phyloP scores from a whole-genome alignment of 2,797 vertebrate genomes.

The Okamejei kenojei region DNA sequence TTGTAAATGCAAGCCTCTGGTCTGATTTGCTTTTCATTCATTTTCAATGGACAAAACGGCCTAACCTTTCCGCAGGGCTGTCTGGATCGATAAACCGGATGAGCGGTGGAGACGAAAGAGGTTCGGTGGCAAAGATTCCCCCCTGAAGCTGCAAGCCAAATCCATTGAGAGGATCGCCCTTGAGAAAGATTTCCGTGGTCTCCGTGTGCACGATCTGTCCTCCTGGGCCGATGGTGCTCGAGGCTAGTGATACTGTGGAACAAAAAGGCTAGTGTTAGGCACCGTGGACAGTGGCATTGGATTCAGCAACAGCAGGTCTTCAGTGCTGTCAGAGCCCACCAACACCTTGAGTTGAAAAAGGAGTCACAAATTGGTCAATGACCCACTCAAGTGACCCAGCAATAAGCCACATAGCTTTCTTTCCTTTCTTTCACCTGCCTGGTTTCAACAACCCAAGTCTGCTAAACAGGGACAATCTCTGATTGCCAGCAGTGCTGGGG shows the following conservation, averaged over 20 bases:
- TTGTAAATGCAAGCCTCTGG: background rate
- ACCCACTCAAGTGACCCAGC: background rate
- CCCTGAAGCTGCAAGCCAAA: constrained; percentile 96
- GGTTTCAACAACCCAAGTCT: background rate
- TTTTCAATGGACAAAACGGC: background rate
- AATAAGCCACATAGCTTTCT: background rate
- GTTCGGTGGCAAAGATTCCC: constrained; percentile 90
- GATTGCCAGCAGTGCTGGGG: background rate
- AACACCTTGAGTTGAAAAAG: background rate
- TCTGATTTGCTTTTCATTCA: background rate
- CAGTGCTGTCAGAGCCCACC: background rate
- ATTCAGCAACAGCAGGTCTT: background rate
- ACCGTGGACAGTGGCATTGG: background rate
- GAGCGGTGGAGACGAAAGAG: constrained; percentile 82
- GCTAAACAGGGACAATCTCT: background rate
- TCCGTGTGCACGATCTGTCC: constrained; percentile 92
- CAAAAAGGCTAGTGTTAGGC: background rate
- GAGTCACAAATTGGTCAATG: background rate
- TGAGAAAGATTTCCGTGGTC: constrained; percentile 77
- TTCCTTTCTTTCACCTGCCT: background rate
- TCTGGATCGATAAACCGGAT: constrained; percentile 90
- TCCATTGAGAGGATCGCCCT: constrained; percentile 82
- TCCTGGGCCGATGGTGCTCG: constrained; percentile 84
- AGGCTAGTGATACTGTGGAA: constrained; percentile 76
- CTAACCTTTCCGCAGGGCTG: constrained; percentile 92